These are phyloP conservation scores for Zosterops pallidus DNA, from an alignment of 2,113 vertebrate species.

Conservation along the genomic window DNA sequence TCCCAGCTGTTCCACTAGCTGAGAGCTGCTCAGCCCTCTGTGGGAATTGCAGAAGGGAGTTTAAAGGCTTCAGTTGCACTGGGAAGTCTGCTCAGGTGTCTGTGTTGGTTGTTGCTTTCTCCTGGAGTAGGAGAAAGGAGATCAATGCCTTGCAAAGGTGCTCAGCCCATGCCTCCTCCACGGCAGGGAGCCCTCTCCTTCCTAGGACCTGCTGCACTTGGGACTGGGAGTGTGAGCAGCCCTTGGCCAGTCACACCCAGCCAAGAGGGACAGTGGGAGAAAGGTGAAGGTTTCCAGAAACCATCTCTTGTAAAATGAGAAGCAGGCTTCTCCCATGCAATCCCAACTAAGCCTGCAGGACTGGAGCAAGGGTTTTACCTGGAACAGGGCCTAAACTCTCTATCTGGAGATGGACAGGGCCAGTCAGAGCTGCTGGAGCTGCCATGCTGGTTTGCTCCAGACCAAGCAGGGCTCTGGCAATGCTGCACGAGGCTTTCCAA, in stretches of 20 bases:
- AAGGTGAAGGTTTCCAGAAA: neutral
- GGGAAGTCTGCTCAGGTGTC: neutral
- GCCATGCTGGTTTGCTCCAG: rapidly evolving
- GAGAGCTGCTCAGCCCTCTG: neutral
- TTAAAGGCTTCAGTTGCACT: neutral
- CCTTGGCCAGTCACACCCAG: neutral
- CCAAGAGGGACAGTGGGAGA: neutral
- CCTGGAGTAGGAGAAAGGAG: neutral
- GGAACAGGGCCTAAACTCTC: neutral
- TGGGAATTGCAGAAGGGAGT: neutral
- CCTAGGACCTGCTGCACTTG: neutral
- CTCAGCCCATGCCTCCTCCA: neutral
- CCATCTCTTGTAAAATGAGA: neutral
- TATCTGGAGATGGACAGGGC: neutral
- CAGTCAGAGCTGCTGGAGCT: neutral
- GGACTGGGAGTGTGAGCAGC: neutral
- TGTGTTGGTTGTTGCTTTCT: neutral
- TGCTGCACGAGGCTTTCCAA: neutral
- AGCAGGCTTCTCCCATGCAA: neutral
- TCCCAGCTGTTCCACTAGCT: neutral
- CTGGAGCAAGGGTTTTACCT: rapidly evolving
- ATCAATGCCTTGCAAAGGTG: neutral
- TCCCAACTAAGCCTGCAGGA: neutral
- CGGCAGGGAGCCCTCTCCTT: neutral
- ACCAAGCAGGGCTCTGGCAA: neutral